Base-by-base conservation (phyloP, 2,888 invertebrate genomes). In the Gymnoscelis rufifasciata region DNA sequence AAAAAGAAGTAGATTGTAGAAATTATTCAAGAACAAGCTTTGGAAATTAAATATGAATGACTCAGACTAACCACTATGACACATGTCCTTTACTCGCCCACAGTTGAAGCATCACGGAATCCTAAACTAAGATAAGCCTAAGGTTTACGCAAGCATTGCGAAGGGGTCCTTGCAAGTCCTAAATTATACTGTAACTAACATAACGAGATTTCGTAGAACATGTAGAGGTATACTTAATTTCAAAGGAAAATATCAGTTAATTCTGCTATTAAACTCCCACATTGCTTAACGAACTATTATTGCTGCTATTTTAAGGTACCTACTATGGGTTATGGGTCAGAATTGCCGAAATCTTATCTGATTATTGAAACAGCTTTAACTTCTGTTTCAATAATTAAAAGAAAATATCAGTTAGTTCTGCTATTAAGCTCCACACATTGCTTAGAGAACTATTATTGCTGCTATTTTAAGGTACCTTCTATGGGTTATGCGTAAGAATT, bases 201-300 rank as follows among this genome's bases (percentile, higher is more conserved):
- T 19, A 11, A 12, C 14, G n/a, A 4, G 29, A 7, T 56, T 59
- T 53, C 38, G 38, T 48, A 54, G 43, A 60, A 55, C n/a, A n/a
- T n/a, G n/a, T n/a, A n/a, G n/a, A n/a, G n/a, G n/a, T 58, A 60
- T 50, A 55, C 50, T 64, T 68, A 68, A 68, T 60, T 71, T 62
- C 52, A 57, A 63, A 63, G 59, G 67, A 69, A 73, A 72, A 69
- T 74, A 76, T 71, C 68, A 61, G 57, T 46, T 63, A 55, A 60
- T 69, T 71, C 62, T 60, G 60, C 64, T 58, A 68, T 71, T 67
- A 70, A 40, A 50, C 76, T 66, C 79, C 78, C 71, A 80, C 78
- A 19, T 19, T 3, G 19, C 19, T 19, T 19, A 19, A 19, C n/a
- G 65, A 59, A 7, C 7, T 26, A 26, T 2, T 26, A 26, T 26